Percentiles rank a stretch among this genome's conserved stretches.
Evolutionary conservation across 2,113 vertebrate genomes (phyloP).

Genomic region (Alethe diademata): DNA sequence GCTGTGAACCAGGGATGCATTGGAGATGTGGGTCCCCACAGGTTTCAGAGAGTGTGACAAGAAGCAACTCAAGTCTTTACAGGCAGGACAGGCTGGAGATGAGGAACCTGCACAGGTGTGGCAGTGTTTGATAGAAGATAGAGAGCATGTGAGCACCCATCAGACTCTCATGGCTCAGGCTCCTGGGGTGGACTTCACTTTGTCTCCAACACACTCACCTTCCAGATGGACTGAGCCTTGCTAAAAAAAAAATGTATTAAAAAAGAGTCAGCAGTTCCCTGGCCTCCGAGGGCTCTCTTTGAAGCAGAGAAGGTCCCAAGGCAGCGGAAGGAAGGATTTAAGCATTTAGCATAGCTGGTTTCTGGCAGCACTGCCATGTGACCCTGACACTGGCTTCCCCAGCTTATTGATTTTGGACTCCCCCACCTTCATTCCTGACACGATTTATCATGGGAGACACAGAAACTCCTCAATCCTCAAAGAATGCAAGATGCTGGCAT

Average conservation of each 20-base stretch:
- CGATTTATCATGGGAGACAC: neutral
- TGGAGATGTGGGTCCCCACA: neutral
- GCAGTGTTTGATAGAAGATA: neutral
- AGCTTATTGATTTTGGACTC: slow-evolving; percentile 58
- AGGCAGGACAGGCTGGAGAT: neutral
- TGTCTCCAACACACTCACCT: neutral
- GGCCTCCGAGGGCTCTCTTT: neutral
- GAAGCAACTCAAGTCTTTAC: neutral
- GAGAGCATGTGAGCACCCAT: rapidly evolving
- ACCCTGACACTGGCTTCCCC: slow-evolving; percentile 9
- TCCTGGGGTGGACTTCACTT: neutral
- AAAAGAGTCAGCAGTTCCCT: neutral
- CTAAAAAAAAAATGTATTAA: neutral
- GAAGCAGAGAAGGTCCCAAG: slow-evolving; percentile 28
- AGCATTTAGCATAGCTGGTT: slow-evolving; percentile 24
- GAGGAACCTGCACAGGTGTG: neutral
- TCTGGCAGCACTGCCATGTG: neutral
- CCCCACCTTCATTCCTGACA: slow-evolving; percentile 33
- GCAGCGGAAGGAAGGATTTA: slow-evolving; percentile 40
- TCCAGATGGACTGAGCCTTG: neutral
- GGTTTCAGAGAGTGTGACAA: neutral
- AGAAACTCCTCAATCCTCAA: slow-evolving; percentile 6
- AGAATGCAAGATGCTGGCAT: neutral
- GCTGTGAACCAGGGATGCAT: neutral
- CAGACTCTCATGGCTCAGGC: neutral